These are phyloP conservation scores for Bergia puertoricense DNA, from an alignment of 92 coral and sea anemone species.

Conservation along the genomic window DNA sequence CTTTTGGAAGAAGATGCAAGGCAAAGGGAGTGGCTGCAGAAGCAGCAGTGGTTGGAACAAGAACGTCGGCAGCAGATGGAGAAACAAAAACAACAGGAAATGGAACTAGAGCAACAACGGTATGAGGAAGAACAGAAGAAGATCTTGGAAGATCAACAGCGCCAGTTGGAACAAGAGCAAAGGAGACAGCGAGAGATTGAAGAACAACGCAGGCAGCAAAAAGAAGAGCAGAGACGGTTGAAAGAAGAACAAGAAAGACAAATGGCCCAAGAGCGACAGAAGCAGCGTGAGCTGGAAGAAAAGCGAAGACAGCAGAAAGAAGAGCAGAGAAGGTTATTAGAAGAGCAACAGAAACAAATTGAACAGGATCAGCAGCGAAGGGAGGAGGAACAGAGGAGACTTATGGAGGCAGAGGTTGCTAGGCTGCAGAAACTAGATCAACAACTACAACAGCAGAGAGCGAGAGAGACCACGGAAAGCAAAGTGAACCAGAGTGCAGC, in stretches of 20 bases:
- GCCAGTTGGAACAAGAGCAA: constrained; percentile 19
- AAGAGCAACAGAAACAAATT: constrained; percentile 40
- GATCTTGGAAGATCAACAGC: constrained; percentile 14
- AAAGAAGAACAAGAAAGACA: constrained; percentile 38
- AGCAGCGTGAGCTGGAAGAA: constrained; percentile 23
- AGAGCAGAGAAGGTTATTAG: constrained; percentile 28
- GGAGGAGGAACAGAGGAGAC: constrained; percentile 32
- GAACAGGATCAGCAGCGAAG: constrained; percentile 36
- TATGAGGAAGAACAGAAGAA: constrained; percentile 10
- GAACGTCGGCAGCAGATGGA: constrained; percentile 60
- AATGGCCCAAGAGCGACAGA: neutral
- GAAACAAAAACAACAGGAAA: constrained; percentile 40
- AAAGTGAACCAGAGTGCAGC: neutral
- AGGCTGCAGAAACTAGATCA: constrained; percentile 27
- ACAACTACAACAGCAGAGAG: neutral
- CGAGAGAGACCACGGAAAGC: neutral
- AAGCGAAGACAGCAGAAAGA: constrained; percentile 30
- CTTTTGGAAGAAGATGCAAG: constrained; percentile 73
- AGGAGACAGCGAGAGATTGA: constrained; percentile 28
- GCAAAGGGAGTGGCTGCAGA: constrained; percentile 68
- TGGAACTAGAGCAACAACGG: constrained; percentile 11
- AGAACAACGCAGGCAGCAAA: constrained; percentile 39
- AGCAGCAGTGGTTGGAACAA: constrained; percentile 59
- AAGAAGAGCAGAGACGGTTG: constrained; percentile 34
- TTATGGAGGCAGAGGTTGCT: constrained; percentile 21